phyloP scores from a whole-genome alignment of 2,797 vertebrate species.

The Holocentrus rufus region DNA sequence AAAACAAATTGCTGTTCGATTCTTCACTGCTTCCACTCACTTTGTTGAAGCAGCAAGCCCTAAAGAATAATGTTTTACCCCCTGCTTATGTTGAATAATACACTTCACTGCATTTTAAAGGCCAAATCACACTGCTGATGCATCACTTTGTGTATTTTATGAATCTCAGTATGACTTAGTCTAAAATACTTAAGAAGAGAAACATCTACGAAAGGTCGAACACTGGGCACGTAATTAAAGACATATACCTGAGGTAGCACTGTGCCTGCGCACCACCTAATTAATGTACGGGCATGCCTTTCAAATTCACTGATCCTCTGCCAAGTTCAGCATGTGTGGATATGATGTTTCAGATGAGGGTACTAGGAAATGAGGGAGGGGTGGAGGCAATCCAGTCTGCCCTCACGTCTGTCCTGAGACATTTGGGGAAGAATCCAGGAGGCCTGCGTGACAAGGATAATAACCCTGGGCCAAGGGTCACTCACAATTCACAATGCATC shows the following conservation, averaged over 20 bases:
- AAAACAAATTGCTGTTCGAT: slow-evolving; percentile 65
- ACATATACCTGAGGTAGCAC: slow-evolving; percentile 52
- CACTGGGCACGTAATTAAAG: slow-evolving; percentile 64
- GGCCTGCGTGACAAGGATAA: slow-evolving; percentile 50
- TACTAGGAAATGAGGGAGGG: slow-evolving; percentile 62
- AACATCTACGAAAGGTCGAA: slow-evolving; percentile 62
- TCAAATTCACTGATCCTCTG: slow-evolving; percentile 64
- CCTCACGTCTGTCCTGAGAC: slow-evolving; percentile 60
- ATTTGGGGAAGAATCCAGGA: slow-evolving; percentile 59
- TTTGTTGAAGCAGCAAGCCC: slow-evolving; percentile 48
- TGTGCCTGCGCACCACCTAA: slow-evolving; percentile 61
- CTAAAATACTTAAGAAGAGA: slow-evolving; percentile 18
- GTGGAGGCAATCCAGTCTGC: slow-evolving; percentile 44
- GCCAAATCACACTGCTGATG: slow-evolving; percentile 50
- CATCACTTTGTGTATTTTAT: slow-evolving; percentile 50
- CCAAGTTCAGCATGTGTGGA: slow-evolving; percentile 68
- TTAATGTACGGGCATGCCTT: slow-evolving; percentile 66
- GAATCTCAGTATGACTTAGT: slow-evolving; percentile 51
- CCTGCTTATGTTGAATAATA: slow-evolving; percentile 54
- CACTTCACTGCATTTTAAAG: slow-evolving; percentile 61
- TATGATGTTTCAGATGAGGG: slow-evolving; percentile 66
- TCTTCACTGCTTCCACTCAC: slow-evolving; percentile 49
- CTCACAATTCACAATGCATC: slow-evolving; percentile 42
- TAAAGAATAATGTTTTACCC: slow-evolving; percentile 44
- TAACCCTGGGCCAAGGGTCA: slow-evolving; percentile 55